Evolutionary conservation across 1,140 invertebrate genomes (phyloP).

Genomic region (Eriosoma lanigerum): DNA sequence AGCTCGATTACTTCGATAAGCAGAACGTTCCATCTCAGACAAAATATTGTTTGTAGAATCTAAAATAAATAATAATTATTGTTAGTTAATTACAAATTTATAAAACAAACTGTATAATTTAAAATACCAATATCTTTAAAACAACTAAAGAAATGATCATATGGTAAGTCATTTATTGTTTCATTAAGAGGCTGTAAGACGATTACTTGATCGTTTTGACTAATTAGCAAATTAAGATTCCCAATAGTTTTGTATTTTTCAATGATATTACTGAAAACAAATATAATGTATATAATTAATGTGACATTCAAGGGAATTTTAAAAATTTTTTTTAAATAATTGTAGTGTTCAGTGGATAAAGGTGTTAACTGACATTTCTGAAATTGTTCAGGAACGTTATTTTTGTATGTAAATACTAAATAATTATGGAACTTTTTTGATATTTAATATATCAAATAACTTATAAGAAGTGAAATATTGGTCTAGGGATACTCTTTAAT

Average conservation of each 20-base stretch:
- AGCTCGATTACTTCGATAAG: conserved; percentile 24
- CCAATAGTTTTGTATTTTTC: conserved; percentile 42
- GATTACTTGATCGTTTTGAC: conserved; percentile 42
- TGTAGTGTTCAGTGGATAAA: no score
- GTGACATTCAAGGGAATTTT: no score
- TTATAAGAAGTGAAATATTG: no score
- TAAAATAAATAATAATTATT: conserved; percentile 1
- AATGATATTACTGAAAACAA: conserved; percentile 14
- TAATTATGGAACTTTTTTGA: no score
- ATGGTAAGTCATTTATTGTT: conserved; percentile 20
- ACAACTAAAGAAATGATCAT: conserved; percentile 40
- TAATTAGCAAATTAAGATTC: conserved; percentile 38
- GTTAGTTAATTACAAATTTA: no score
- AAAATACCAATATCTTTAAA: conserved; percentile 40
- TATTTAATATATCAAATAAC: no score
- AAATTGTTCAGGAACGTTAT: no score
- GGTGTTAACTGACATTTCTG: no score
- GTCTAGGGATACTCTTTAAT: no score
- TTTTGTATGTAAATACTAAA: no score
- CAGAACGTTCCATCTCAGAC: conserved; percentile 34
- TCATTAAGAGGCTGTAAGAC: conserved; percentile 26
- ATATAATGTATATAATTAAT: background rate
- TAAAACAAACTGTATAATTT: background rate
- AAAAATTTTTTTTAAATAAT: no score
- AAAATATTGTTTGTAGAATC: conserved; percentile 35